Percentiles rank a stretch among this genome's conserved stretches.
These are phyloP conservation scores for Drosophila sordidula DNA, from an alignment of 2,888 invertebrate genomes.

Conservation along the genomic window DNA sequence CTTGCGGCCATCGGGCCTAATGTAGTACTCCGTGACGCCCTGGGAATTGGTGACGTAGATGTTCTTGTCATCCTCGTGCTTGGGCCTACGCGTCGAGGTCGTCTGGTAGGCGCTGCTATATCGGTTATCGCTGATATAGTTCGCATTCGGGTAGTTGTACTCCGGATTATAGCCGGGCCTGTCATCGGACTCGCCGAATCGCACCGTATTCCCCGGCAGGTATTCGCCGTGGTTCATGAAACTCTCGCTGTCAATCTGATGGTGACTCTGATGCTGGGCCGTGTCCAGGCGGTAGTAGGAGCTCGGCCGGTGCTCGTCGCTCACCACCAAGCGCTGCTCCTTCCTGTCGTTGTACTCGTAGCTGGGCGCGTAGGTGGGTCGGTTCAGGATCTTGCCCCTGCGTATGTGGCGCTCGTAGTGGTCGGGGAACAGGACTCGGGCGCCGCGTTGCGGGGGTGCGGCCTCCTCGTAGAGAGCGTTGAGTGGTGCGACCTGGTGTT, in stretches of 20 bases:
- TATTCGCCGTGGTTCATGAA: slow-evolving; percentile 65
- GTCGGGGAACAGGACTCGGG: slow-evolving; percentile 86
- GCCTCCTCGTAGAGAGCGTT: slow-evolving; percentile 58
- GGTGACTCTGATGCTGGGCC: slow-evolving; percentile 24
- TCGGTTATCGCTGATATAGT: slow-evolving; percentile 70
- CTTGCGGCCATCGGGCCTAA: slow-evolving; percentile 81
- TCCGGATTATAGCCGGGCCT: slow-evolving; percentile 24
- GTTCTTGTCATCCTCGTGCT: slow-evolving; percentile 77
- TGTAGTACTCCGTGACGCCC: slow-evolving; percentile 83
- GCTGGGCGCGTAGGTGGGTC: slow-evolving; percentile 71
- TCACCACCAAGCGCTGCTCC: slow-evolving; percentile 65
- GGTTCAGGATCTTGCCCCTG: slow-evolving; percentile 81
- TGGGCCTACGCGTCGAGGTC: slow-evolving; percentile 42
- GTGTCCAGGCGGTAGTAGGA: slow-evolving; percentile 62
- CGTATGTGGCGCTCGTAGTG: slow-evolving; percentile 82
- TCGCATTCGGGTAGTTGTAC: slow-evolving; percentile 71
- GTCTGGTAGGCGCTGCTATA: slow-evolving; percentile 62
- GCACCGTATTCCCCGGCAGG: slow-evolving; percentile 44
- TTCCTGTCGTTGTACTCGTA: slow-evolving; percentile 57
- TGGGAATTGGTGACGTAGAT: slow-evolving; percentile 83
- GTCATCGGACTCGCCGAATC: slow-evolving; percentile 33
- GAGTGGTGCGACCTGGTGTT: slow-evolving; percentile 34
- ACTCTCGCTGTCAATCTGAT: slow-evolving; percentile 24
- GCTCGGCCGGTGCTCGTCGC: slow-evolving; percentile 62
- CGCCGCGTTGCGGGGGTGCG: slow-evolving; percentile 74